Percentiles rank a stretch among this genome's conserved stretches.
These are phyloP conservation scores for Chaenodraco wilsoni DNA, from an alignment of 2,797 vertebrate species.

Conservation along the genomic window DNA sequence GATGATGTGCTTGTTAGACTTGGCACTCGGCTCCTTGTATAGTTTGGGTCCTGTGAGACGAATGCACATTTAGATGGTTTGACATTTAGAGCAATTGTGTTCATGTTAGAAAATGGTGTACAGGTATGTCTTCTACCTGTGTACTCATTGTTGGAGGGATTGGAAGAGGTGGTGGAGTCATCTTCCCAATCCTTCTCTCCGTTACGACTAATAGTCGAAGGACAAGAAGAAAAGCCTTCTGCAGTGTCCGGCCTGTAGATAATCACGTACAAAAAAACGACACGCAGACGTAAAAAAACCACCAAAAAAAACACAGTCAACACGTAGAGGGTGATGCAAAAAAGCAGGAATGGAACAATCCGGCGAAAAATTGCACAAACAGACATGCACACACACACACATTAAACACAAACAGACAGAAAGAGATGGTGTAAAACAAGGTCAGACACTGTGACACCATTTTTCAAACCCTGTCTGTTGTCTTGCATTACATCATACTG, in stretches of 20 bases:
- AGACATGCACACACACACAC: constrained; percentile 45
- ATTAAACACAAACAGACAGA: constrained; percentile 18
- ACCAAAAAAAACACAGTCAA: constrained; percentile 10
- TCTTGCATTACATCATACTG: constrained; percentile 55
- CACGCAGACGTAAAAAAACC: constrained; percentile 8
- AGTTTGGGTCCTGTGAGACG: constrained; percentile 91
- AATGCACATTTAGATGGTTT: constrained; percentile 16
- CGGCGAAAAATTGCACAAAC: constrained; percentile 13
- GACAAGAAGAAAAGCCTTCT: constrained; percentile 93
- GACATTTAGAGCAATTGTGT: neutral
- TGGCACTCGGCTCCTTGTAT: constrained; percentile 97
- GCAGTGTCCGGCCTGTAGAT: constrained; percentile 91
- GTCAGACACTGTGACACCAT: constrained; percentile 64
- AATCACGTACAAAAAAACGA: constrained; percentile 50
- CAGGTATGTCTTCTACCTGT: constrained; percentile 85
- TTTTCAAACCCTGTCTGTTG: constrained; percentile 56
- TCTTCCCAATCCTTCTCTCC: constrained; percentile 99
- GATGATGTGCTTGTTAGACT: constrained; percentile 98
- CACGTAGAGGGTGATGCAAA: constrained; percentile 22
- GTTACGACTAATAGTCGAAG: constrained; percentile 90
- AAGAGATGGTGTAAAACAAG: constrained; percentile 54
- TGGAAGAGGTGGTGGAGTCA: constrained; percentile 95
- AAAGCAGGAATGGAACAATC: neutral
- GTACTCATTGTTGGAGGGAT: constrained; percentile 95
- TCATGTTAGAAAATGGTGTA: neutral